Evolutionary conservation across 2,888 invertebrate species (phyloP), one percentile per base, ranked within the genome.

Genomic region (Proisotoma minuta): DNA sequence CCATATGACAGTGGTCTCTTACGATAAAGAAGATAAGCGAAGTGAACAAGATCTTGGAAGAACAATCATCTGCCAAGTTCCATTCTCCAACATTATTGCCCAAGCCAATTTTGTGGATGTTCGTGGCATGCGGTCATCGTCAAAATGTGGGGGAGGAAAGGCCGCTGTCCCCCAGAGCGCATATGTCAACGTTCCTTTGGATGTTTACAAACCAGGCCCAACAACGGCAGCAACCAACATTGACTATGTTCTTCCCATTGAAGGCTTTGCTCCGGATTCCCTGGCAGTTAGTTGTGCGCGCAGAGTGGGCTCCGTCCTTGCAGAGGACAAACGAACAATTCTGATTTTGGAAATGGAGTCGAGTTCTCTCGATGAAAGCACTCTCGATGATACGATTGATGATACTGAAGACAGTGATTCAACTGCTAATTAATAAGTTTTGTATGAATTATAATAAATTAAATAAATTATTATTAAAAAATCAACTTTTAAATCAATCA

Each of bases 281-380:
- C 57, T 71, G 26, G 61, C 65, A 22, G 68, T 73, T 2, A 73
- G 72, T 57, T 68, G 70, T 12, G 53, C 69, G 2, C 62, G 72
- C 23, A 68, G 68, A 59, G 65, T 73, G 20, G 72, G 72, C 10
- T 64, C 71, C 40, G 22, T 73, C 3, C 26, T 71, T 20, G 65
- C 60, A 20, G 62, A 65, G 20, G 65, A 61, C 22, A 59, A 51
- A 54, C 60, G 63, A 39, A 58, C 62, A 2, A 56, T 73, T 8
- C 29, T 66, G 1, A 52, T 73, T 0, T 23, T 73, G 5, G 72
- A 73, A 48, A 73, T 73, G 72, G 72, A 71, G 49, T 57, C 59
- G 5, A 8, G 12, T 10, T 69, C 66, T 39, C 59, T 63, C 8
- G 56, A 57, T 22, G 70, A 68, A 40, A 65, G 58, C 43, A 65